Conservation (phyloP, 2,797 vertebrate genomes). For the Pangasius macronema region DNA sequence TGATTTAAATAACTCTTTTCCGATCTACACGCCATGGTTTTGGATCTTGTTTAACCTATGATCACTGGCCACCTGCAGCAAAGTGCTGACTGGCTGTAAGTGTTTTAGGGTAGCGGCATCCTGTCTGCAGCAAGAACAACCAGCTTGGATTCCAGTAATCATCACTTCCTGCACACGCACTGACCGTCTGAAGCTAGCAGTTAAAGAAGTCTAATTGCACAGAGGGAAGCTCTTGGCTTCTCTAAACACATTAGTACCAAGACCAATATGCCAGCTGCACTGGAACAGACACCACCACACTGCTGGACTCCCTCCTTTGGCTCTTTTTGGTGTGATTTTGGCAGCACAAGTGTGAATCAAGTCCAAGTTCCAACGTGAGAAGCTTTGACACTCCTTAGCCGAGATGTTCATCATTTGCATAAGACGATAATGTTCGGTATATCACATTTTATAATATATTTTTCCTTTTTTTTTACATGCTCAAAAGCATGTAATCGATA, state of each 20-base stretch:
- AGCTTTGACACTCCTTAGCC: slow-evolving; percentile 1
- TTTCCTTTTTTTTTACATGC: background rate
- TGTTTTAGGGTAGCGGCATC: slow-evolving; percentile 71
- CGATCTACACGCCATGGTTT: slow-evolving; percentile 16
- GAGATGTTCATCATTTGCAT: slow-evolving; percentile 6
- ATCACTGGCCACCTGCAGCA: slow-evolving; percentile 71
- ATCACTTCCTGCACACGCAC: slow-evolving; percentile 68
- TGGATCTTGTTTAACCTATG: slow-evolving; percentile 40
- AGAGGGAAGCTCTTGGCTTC: slow-evolving; percentile 72
- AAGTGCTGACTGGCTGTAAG: slow-evolving; percentile 70
- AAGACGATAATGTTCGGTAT: background rate
- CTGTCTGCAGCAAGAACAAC: slow-evolving; percentile 63
- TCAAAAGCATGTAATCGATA: background rate
- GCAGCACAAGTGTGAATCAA: slow-evolving; percentile 23
- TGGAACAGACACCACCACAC: slow-evolving; percentile 61
- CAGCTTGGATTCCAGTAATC: slow-evolving; percentile 67
- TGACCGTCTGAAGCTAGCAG: slow-evolving; percentile 70
- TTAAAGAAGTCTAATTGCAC: slow-evolving; percentile 75
- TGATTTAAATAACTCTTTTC: background rate
- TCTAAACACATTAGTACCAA: slow-evolving; percentile 60
- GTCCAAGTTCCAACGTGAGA: slow-evolving; percentile 5
- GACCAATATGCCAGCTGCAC: slow-evolving; percentile 66
- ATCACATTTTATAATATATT: background rate
- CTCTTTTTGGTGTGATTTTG: slow-evolving; percentile 28
- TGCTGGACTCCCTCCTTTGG: slow-evolving; percentile 22